Percentiles rank a stretch among this genome's conserved stretches.
phyloP scores from a whole-genome alignment of 2,113 vertebrate species.

The Myocastor coypus region DNA sequence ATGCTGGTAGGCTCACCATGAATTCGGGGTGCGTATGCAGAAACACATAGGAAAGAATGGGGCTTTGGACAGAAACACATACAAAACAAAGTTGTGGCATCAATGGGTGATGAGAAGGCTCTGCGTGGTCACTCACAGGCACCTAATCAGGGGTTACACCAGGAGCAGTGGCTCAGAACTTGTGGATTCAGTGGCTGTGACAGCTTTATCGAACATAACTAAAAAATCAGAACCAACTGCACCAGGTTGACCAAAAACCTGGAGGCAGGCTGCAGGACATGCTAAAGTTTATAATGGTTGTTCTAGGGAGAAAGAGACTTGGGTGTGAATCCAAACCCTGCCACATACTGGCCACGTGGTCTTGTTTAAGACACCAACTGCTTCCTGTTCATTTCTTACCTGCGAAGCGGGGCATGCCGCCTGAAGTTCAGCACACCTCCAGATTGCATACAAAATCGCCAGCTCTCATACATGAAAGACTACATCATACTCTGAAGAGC shows the following conservation, averaged over 20 bases:
- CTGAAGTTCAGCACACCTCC: constrained; percentile 28
- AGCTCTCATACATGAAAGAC: not conserved
- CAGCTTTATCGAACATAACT: not conserved
- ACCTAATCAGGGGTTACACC: not conserved
- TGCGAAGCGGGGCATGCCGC: not conserved
- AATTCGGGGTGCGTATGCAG: not conserved
- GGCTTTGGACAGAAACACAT: not conserved
- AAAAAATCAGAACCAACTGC: not conserved
- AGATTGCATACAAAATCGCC: not conserved
- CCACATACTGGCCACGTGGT: not conserved
- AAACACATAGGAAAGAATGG: not conserved
- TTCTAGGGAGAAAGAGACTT: not conserved
- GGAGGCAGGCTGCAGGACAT: not conserved
- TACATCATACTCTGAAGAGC: not conserved
- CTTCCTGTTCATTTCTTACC: not conserved
- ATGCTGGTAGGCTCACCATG: not conserved
- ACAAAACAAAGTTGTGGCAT: not conserved
- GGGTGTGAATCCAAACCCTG: not conserved
- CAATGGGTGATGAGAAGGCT: not conserved
- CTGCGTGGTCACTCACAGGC: not conserved
- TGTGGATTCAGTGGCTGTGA: not conserved
- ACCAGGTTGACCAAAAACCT: constrained; percentile 15
- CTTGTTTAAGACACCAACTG: not conserved
- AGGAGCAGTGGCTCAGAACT: not conserved
- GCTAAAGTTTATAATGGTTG: not conserved